These are phyloP conservation scores for Saturnia pavonia DNA, from an alignment of 2,888 invertebrate genomes.

Conservation along the genomic window DNA sequence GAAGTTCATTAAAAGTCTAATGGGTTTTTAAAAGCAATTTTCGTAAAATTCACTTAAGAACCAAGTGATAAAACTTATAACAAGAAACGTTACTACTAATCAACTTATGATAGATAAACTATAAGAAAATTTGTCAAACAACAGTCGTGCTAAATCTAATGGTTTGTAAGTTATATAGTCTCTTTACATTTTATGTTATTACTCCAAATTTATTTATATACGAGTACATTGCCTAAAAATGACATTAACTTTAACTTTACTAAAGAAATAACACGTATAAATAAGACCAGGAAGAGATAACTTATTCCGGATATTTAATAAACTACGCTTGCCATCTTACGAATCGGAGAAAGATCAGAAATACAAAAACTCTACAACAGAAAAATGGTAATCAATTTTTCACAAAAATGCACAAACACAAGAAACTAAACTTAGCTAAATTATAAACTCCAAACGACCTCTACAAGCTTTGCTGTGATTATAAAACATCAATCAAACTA, in stretches of 20 bases:
- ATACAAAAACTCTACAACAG: neutral
- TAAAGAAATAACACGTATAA: neutral
- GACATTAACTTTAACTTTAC: neutral
- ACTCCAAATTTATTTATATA: no score
- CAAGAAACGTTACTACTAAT: conserved; percentile 12
- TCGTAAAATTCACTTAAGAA: conserved; percentile 29
- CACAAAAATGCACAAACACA: no score
- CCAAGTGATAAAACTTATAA: conserved; percentile 26
- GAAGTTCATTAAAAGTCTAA: conserved; percentile 57
- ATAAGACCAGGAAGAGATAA: neutral
- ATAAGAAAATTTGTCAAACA: neutral
- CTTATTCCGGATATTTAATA: neutral
- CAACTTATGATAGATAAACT: neutral
- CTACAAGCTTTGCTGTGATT: neutral
- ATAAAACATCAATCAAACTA: neutral
- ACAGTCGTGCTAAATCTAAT: neutral
- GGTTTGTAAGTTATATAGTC: neutral
- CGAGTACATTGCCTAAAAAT: neutral
- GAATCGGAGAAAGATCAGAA: neutral
- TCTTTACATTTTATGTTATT: no score
- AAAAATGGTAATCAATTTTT: neutral
- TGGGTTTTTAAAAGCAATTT: conserved; percentile 52
- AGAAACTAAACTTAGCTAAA: no score
- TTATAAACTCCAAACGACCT: neutral
- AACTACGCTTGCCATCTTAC: neutral